phyloP scores from a whole-genome alignment of 2,797 vertebrate species.

The Botia kubotai region DNA sequence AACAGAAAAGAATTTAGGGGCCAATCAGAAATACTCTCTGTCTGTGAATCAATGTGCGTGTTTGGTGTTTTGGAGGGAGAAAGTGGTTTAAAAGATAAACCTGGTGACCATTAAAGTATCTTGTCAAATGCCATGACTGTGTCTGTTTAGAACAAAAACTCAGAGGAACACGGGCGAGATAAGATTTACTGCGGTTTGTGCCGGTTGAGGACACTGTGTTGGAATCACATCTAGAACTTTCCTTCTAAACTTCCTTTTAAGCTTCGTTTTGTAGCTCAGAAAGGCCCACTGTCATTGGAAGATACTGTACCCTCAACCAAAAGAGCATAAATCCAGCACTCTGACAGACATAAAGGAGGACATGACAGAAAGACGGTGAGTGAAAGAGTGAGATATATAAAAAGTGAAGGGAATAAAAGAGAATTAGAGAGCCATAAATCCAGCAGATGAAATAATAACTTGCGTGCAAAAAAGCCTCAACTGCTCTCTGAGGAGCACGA shows the following conservation, averaged over 20 bases:
- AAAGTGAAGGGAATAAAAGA: slow-evolving; percentile 44
- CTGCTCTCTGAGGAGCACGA: slow-evolving; percentile 33
- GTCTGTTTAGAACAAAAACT: not conserved
- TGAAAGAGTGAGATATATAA: slow-evolving; percentile 39
- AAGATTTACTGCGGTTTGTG: not conserved
- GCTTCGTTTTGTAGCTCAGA: not conserved
- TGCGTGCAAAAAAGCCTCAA: slow-evolving; percentile 34
- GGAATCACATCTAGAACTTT: not conserved
- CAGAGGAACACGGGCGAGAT: not conserved
- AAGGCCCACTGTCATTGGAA: not conserved
- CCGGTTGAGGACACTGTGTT: not conserved
- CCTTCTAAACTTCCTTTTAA: not conserved
- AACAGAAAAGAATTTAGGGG: too few relatives aligned
- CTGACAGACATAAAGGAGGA: slow-evolving; percentile 31
- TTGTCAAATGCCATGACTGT: not conserved
- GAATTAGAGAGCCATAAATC: slow-evolving; percentile 44
- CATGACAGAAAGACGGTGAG: slow-evolving; percentile 19
- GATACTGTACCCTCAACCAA: slow-evolving; percentile 6
- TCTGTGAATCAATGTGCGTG: too few relatives aligned
- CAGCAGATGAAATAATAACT: slow-evolving; percentile 46
- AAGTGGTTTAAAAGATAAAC: not conserved
- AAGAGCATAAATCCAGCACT: slow-evolving; percentile 36
- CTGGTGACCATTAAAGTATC: not conserved
- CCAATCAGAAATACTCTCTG: too few relatives aligned
- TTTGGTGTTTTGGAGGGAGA: not conserved